Evolutionary conservation across 2,797 vertebrate genomes (phyloP).

Genomic region (Xiphorhynchus erythropygius): DNA sequence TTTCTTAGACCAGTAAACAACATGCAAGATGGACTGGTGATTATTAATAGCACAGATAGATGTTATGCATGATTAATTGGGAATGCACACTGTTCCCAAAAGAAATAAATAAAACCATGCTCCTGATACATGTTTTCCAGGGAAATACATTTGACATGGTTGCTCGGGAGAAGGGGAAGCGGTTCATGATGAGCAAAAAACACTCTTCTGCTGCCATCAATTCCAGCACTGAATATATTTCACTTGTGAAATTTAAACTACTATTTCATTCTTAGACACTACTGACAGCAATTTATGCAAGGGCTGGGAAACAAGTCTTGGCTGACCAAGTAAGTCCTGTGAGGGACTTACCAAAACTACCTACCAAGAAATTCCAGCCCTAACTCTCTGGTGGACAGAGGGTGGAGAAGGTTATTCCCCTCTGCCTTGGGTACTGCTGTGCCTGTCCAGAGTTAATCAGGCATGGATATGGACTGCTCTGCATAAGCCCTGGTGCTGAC

Average conservation of each 20-base stretch:
- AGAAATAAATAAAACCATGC: background rate
- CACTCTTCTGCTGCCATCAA: background rate
- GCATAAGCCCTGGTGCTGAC: accelerated
- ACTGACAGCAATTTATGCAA: background rate
- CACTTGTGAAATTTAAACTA: background rate
- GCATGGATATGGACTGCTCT: accelerated
- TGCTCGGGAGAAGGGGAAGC: background rate
- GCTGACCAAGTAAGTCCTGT: accelerated
- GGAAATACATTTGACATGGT: background rate
- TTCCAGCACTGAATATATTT: background rate
- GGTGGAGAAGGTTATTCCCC: background rate
- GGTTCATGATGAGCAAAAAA: background rate
- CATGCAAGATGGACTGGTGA: background rate
- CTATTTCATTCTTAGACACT: background rate
- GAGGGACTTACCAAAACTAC: background rate
- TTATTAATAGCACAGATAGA: background rate
- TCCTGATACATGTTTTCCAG: background rate
- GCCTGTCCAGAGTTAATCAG: accelerated
- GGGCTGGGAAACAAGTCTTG: background rate
- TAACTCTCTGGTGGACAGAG: background rate
- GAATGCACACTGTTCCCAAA: background rate
- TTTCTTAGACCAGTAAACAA: background rate
- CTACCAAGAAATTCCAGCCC: background rate
- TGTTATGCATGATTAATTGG: background rate
- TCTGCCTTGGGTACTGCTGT: background rate